phyloP scores from a whole-genome alignment of 2,113 vertebrate genomes.

The Megaceryle maxima region DNA sequence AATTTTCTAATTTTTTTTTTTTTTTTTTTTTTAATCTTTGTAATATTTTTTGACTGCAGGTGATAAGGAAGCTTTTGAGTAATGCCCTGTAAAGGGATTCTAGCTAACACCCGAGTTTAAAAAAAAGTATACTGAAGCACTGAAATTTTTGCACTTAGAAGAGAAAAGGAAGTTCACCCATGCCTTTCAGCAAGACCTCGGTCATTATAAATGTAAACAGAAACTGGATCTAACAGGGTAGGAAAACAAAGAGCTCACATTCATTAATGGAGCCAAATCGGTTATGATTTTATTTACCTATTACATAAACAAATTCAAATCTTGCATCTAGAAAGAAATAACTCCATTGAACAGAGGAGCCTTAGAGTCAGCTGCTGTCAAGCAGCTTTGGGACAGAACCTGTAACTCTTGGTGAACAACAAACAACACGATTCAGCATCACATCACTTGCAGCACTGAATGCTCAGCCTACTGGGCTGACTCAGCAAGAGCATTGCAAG shows the following conservation, averaged over 20 bases:
- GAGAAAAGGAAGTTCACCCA: background rate
- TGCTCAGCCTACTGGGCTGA: background rate
- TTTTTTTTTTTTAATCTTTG: background rate
- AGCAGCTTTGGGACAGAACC: background rate
- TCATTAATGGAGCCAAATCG: background rate
- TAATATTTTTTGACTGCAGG: background rate
- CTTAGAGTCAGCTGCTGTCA: background rate
- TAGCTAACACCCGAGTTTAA: background rate
- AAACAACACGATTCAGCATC: background rate
- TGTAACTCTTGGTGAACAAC: background rate
- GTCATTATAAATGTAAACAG: background rate
- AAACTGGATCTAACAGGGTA: background rate
- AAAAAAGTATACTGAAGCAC: background rate
- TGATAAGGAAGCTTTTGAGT: background rate
- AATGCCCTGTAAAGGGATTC: conserved; percentile 12
- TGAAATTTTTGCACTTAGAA: background rate
- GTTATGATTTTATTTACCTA: background rate
- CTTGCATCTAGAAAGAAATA: background rate
- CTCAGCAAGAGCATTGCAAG: background rate
- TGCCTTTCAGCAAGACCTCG: background rate
- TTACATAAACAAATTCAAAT: background rate
- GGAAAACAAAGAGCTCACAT: background rate
- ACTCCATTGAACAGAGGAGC: background rate
- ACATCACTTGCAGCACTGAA: background rate
- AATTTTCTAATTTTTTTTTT: background rate